Evolutionary conservation across 2,113 vertebrate genomes (phyloP), one percentile per base, ranked within the genome.

Genomic region (Caranx ignobilis): DNA sequence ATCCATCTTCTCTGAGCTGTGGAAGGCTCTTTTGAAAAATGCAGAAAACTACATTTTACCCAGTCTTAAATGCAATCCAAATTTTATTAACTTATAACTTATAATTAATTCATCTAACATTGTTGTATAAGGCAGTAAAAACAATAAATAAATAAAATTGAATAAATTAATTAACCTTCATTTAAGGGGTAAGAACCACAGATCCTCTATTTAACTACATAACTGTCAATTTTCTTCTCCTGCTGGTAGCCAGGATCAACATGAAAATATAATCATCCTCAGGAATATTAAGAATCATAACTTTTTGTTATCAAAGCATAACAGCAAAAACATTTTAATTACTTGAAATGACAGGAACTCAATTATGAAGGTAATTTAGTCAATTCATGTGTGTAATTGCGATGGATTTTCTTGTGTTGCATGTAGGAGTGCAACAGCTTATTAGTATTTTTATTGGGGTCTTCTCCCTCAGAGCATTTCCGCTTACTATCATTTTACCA

Each of bases 1-100:
- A 31, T 12, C 32, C 7, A 4, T 3, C 6, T 0, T 11, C 0
- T 2, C 26, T 6, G 12, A 16, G 15, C 6, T 1, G 31, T 6
- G 54, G n/a, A 66, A 57, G 1, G 8, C 19, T 2, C 26, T 56
- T 70, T 34, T 0, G 9, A 43, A 50, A 52, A 45, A 48, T 32
- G 32, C 6, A 39, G 15, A 6, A 52, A 78, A 63, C 47, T 47
- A n/a, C 37, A 41, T 19, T 54, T 41, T 34, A 32, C 12, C 7
- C 2, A 3, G 13, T 9, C 37, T 54, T 35, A 31, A 35, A 67
- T 45, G 32, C 10, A 35, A 37, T 37, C 37, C 5, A 37, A 37
- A 37, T 37, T 5, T 37, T 8, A 7, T 37, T 37, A 37, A 37
- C 8, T 37, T 6, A 37, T 37, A 37, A 6, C 8, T 61, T 45